Evolutionary conservation across 2,113 vertebrate species (phyloP).

Genomic region (Chionis minor): DNA sequence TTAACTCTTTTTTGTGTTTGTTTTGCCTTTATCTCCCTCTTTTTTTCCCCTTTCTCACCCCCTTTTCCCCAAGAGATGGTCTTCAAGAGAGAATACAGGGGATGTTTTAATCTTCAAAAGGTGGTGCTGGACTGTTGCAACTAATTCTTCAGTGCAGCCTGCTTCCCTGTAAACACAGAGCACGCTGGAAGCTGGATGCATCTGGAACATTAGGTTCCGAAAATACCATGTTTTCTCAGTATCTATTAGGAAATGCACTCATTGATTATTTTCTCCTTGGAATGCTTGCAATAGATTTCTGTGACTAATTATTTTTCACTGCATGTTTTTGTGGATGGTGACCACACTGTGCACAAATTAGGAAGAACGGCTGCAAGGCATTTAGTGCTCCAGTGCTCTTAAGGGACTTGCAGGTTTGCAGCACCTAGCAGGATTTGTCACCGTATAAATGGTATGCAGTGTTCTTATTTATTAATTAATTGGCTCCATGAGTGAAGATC

Average conservation of each 20-base stretch:
- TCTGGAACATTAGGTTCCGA: neutral
- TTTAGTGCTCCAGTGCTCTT: neutral
- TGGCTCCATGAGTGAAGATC: neutral
- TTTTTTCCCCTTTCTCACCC: neutral
- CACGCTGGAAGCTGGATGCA: neutral
- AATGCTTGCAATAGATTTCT: neutral
- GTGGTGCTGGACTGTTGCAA: neutral
- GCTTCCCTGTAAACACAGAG: neutral
- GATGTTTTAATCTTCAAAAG: neutral
- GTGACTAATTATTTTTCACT: neutral
- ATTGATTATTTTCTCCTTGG: neutral
- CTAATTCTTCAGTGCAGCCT: neutral
- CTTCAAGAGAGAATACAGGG: neutral
- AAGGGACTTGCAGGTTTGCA: neutral
- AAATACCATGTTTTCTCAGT: neutral
- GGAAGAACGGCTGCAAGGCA: neutral
- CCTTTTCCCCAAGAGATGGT: neutral
- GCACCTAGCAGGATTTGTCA: neutral
- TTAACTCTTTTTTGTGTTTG: slow-evolving; percentile 58
- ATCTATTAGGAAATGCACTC: neutral
- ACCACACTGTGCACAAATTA: neutral
- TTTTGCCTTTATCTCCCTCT: neutral
- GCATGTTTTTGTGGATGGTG: neutral
- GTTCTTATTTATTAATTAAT: neutral
- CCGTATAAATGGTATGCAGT: neutral